A percentile compares a stretch with the other conserved stretches of the same genome.
phyloP scores from a whole-genome alignment of 2,888 invertebrate genomes.

The Penaeus monodon region DNA sequence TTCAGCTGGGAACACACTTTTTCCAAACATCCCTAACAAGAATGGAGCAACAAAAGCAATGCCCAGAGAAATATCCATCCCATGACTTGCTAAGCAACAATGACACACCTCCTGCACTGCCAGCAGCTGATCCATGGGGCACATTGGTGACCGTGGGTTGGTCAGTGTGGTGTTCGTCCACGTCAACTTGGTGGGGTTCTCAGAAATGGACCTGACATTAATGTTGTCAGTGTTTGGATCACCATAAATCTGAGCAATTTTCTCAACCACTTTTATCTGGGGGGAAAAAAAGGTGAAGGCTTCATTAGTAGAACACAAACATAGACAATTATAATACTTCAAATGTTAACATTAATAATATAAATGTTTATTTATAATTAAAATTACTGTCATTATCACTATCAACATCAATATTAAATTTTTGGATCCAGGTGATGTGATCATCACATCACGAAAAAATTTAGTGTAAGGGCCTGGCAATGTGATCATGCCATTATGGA shows the following conservation, averaged over 20 bases:
- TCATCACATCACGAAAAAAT: no score
- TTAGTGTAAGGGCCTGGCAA: no score
- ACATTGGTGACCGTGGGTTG: constrained; percentile 47
- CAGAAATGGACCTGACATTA: constrained; percentile 57
- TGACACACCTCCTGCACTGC: constrained; percentile 44
- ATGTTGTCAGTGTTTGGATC: constrained; percentile 40
- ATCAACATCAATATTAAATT: neutral
- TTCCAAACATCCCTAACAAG: no score
- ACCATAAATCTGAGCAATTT: constrained; percentile 43
- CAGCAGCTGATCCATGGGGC: constrained; percentile 49
- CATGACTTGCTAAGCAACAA: neutral
- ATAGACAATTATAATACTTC: neutral
- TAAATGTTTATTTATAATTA: neutral
- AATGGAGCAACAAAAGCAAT: no score
- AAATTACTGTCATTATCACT: neutral
- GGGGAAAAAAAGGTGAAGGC: neutral
- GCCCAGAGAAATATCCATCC: neutral
- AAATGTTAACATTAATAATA: neutral
- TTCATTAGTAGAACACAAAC: neutral
- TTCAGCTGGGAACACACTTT: no score
- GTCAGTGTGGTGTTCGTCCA: constrained; percentile 60
- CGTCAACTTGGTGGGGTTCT: constrained; percentile 51
- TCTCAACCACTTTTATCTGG: constrained; percentile 57
- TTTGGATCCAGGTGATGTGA: neutral
- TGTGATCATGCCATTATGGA: no score